A percentile compares a stretch with the other conserved stretches of the same genome.
Evolutionary conservation across 92 coral and sea anemone genomes (phyloP).

Genomic region (Actinostola sp.): DNA sequence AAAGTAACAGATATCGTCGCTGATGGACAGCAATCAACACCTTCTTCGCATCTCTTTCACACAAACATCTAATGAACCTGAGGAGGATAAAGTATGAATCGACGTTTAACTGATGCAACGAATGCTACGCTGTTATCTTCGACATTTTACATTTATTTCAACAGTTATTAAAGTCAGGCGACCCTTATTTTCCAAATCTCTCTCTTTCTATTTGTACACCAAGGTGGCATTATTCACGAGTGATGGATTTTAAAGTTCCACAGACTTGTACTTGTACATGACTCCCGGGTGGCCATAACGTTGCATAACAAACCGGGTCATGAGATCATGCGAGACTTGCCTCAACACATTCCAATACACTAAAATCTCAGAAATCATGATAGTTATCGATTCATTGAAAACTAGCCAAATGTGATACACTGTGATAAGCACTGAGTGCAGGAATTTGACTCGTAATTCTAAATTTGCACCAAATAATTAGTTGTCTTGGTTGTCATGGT

Average conservation of each 20-base stretch:
- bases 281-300: constrained; percentile 8
- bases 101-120: no score
- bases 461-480: background rate
- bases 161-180: no score
- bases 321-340: constrained; percentile 15
- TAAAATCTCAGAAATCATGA: constrained; percentile 1
- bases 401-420: background rate
- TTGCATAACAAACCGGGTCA: constrained; percentile 9
- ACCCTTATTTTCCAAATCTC: no score
- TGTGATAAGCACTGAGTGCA: background rate
- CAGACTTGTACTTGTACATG: no score
- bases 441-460: background rate
- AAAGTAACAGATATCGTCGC: constrained; percentile 29
- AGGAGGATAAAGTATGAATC: background rate
- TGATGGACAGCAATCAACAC: constrained; percentile 37
- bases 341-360: constrained; percentile 24
- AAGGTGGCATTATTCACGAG: no score
- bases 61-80: constrained; percentile 1
- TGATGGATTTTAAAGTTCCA: no score
- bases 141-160: background rate
- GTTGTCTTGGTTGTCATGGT: no score
- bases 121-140: background rate
- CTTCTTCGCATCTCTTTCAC: constrained; percentile 40
- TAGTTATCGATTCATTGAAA: background rate
- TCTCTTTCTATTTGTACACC: no score